Conservation (phyloP, 1,140 invertebrate species). For the Eueides isabella region DNA sequence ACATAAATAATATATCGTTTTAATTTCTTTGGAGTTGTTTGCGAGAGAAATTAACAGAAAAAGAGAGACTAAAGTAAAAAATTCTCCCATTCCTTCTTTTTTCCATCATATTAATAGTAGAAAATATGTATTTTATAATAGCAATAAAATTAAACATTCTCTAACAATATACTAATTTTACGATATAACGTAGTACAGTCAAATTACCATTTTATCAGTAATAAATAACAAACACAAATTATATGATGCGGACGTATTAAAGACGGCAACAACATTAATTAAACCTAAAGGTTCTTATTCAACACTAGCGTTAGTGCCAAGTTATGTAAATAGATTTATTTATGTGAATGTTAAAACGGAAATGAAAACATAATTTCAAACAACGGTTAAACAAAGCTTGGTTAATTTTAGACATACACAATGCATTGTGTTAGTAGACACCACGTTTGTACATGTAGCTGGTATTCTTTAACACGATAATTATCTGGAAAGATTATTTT, state of each 20-base stretch:
- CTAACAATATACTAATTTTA: too few relatives aligned
- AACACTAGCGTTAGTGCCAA: constrained; percentile 10
- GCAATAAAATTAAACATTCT: too few relatives aligned
- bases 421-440: constrained; percentile 41
- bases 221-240: background rate
- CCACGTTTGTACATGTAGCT: constrained; percentile 10
- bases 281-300: background rate
- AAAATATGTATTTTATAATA: too few relatives aligned
- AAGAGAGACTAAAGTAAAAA: too few relatives aligned
- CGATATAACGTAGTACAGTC: too few relatives aligned
- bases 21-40: too few relatives aligned
- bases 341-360: constrained; percentile 19
- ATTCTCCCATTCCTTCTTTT: too few relatives aligned
- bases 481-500: background rate
- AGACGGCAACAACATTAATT: constrained; percentile 4
- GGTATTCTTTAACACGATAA: constrained; percentile 29
- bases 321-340: constrained; percentile 9
- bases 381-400: constrained; percentile 30
- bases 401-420: constrained; percentile 41
- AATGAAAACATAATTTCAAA: constrained; percentile 35
- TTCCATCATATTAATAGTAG: too few relatives aligned
- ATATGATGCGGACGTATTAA: background rate
- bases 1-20: too few relatives aligned
- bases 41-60: too few relatives aligned
- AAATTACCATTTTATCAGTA: constrained; percentile 3